Percentiles rank a stretch among this genome's conserved stretches.
These are phyloP conservation scores for Forbesichthys papilliferus DNA, from an alignment of 2,113 vertebrate species.

Conservation along the genomic window DNA sequence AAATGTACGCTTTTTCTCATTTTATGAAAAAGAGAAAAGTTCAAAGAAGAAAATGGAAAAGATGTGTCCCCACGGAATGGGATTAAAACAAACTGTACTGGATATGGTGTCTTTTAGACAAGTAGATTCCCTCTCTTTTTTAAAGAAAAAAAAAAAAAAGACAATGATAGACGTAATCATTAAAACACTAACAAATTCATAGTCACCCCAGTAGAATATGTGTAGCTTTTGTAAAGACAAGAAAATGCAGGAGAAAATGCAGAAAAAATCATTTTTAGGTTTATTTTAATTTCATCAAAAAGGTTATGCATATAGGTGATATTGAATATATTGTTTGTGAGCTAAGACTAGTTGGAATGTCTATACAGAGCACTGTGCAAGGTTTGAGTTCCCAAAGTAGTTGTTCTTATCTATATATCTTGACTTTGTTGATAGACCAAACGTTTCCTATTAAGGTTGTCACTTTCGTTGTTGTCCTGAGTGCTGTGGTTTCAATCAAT, in stretches of 20 bases:
- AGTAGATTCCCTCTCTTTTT: constrained; percentile 65
- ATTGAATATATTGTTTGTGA: constrained; percentile 79
- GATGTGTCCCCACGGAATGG: constrained; percentile 38
- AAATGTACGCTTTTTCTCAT: constrained; percentile 15
- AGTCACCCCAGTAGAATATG: constrained; percentile 81
- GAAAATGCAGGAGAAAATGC: constrained; percentile 36
- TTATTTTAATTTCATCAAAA: constrained; percentile 74
- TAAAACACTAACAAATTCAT: constrained; percentile 80
- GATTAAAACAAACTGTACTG: constrained; percentile 47
- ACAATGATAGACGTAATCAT: constrained; percentile 67
- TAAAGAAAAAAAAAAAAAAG: constrained; percentile 55
- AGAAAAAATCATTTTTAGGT: constrained; percentile 57
- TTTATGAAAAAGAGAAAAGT: constrained; percentile 13
- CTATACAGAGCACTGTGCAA: constrained; percentile 83
- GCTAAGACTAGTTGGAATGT: constrained; percentile 80
- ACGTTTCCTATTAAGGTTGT: constrained; percentile 59
- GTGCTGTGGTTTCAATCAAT: constrained; percentile 60
- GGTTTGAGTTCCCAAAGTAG: constrained; percentile 74
- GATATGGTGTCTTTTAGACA: constrained; percentile 62
- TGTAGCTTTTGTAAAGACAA: constrained; percentile 81
- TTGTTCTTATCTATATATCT: constrained; percentile 49
- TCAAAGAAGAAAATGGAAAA: constrained; percentile 33
- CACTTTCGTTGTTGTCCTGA: constrained; percentile 63
- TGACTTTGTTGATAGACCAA: constrained; percentile 73
- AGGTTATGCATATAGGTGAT: constrained; percentile 76